These are phyloP conservation scores for Erythrolamprus reginae DNA, from an alignment of 2,113 vertebrate genomes.

Conservation along the genomic window DNA sequence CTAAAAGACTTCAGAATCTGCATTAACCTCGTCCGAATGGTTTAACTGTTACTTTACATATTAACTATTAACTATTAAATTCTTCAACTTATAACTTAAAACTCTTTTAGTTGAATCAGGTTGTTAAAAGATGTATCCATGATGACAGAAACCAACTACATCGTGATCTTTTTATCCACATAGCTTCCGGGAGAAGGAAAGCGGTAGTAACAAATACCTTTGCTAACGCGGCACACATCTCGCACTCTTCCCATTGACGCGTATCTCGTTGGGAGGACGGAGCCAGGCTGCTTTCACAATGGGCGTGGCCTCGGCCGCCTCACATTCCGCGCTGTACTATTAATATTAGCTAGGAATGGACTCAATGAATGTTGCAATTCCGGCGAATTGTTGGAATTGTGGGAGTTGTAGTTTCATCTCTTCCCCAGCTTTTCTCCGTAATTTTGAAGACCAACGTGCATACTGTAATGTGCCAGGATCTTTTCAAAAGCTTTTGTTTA, in stretches of 20 bases:
- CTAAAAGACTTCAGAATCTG: background rate
- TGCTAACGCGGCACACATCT: background rate
- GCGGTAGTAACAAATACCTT: constrained; percentile 21
- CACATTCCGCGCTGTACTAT: background rate
- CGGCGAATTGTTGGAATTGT: background rate
- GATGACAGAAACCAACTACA: background rate
- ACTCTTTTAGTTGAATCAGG: background rate
- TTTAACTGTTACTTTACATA: background rate
- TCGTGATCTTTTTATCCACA: background rate
- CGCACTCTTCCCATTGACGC: background rate
- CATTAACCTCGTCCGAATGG: background rate
- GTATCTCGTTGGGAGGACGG: background rate
- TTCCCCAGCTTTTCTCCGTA: background rate
- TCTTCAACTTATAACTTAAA: background rate
- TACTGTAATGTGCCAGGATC: background rate
- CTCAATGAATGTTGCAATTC: background rate
- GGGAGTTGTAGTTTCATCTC: constrained; percentile 16
- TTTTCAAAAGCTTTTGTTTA: background rate
- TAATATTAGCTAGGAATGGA: background rate
- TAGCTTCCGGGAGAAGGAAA: background rate
- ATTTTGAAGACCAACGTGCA: background rate
- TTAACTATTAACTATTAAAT: background rate
- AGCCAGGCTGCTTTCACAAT: background rate
- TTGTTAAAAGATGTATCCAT: background rate
- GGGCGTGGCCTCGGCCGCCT: background rate